These are phyloP conservation scores for Pogonomyrmex barbatus DNA, from an alignment of 1,140 invertebrate genomes.

Conservation along the genomic window DNA sequence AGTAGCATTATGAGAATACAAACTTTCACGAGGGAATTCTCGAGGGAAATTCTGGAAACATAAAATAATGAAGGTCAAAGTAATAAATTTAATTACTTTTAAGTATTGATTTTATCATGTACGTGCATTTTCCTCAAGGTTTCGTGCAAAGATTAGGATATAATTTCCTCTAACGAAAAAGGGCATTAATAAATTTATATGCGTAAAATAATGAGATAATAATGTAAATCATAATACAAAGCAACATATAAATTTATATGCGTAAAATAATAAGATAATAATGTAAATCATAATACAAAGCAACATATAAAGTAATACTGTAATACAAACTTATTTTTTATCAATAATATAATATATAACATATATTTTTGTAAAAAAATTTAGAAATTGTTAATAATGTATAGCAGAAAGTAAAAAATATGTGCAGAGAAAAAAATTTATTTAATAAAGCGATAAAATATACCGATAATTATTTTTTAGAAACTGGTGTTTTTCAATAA, in stretches of 20 bases:
- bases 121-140: not conserved
- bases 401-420: not conserved
- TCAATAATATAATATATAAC: not conserved
- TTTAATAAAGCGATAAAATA: not conserved
- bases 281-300: not conserved
- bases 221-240: not conserved
- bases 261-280: not conserved
- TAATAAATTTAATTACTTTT: conserved; percentile 18
- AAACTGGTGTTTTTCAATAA: not conserved
- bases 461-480: not conserved
- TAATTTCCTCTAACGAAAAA: not conserved
- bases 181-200: not conserved
- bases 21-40: conserved; percentile 6
- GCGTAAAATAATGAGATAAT: not conserved
- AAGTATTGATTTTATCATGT: conserved; percentile 21
- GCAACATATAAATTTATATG: not conserved
- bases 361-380: not conserved
- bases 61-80: conserved; percentile 20
- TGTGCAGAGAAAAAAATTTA: not conserved
- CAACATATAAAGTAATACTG: not conserved
- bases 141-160: not conserved
- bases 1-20: not conserved
- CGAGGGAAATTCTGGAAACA: conserved; percentile 7
- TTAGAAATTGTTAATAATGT: not conserved
- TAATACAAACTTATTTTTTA: not conserved